A percentile compares a stretch with the other conserved stretches of the same genome.
These are phyloP conservation scores for Tachyglossus aculeatus DNA, from an alignment of 2,797 vertebrate genomes.

Conservation along the genomic window DNA sequence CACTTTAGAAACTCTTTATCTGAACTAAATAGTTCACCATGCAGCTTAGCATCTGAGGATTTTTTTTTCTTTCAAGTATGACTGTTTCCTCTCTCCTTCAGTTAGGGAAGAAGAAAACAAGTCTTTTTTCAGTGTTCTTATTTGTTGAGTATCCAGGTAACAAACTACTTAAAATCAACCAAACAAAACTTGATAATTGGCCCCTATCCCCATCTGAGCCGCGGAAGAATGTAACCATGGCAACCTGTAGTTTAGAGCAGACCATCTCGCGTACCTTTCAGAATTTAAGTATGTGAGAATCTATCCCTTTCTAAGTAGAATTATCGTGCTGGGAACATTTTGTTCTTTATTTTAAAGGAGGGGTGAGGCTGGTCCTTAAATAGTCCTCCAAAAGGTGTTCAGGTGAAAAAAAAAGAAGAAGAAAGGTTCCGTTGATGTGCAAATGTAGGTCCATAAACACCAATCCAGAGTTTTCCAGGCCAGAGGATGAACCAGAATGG, in stretches of 20 bases:
- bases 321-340: constrained; percentile 63
- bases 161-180: constrained; percentile 79
- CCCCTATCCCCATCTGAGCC: constrained; percentile 72
- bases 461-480: constrained; percentile 20
- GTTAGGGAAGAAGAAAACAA: constrained; percentile 68
- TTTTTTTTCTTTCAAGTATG: constrained; percentile 18
- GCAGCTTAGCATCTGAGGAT: constrained; percentile 33
- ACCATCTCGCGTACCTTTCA: constrained; percentile 71
- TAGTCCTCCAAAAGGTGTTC: constrained; percentile 42
- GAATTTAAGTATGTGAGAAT: constrained; percentile 70
- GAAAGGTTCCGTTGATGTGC: neutral
- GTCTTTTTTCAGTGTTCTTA: constrained; percentile 63
- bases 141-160: constrained; percentile 80
- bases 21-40: constrained; percentile 37
- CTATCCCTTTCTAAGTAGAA: constrained; percentile 70
- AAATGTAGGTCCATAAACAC: neutral
- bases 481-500: constrained; percentile 39
- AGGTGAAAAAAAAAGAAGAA: neutral
- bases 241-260: constrained; percentile 67
- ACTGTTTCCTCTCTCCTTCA: constrained; percentile 57
- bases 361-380: constrained; percentile 50
- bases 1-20: constrained; percentile 44
- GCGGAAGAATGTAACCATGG: constrained; percentile 73
- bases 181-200: constrained; percentile 81
- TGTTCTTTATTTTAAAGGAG: constrained; percentile 64